Evolutionary conservation across 2,797 vertebrate genomes (phyloP), one percentile per base, ranked within the genome.

Genomic region (Gouania willdenowi): DNA sequence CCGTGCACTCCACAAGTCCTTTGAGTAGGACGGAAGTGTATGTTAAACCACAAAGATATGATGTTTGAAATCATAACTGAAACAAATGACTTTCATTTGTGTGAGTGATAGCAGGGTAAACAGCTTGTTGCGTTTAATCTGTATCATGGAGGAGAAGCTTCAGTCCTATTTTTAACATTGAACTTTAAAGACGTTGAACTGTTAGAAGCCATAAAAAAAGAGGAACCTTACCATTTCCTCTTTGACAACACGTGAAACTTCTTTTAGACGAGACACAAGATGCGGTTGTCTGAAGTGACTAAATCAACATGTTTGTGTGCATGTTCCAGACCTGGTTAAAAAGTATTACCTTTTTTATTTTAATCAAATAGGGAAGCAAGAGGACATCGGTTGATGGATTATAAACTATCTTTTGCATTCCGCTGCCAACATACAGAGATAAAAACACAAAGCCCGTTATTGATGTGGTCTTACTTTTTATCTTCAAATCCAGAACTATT

Each of bases 201-300:
- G 57, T 55, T 52, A 28, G 43, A 40, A n/a, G 37, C 11, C 14
- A 25, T 20, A 40, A 53, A 60, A 55, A 70, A 80, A 73, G 23
- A 26, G 66, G 77, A 84, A 83, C 65, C 60, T 75, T 46, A 53
- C 34, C 32, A 62, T 75, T 81, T 82, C 79, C 81, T 76, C 69
- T 79, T 74, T 60, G 29, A 61, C 56, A 30, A 64, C 60, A 77
- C 33, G 54, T 41, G 60, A 57, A 59, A 56, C 52, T 41, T 45
- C 43, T 60, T 75, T 39, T 60, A 54, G 61, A 38, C 13, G n/a
- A 31, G 38, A 66, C 56, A 56, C n/a, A 45, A 41, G 42, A 39
- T 38, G 56, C 23, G 3, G 41, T 35, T 22, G 41, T 60, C 36
- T 48, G 32, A 65, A 48, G 39, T 55, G 45, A 47, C 59, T 50